Evolutionary conservation across 2,797 vertebrate species (phyloP), one percentile per base, ranked within the genome.

Genomic region (Arnoldichthys spilopterus): DNA sequence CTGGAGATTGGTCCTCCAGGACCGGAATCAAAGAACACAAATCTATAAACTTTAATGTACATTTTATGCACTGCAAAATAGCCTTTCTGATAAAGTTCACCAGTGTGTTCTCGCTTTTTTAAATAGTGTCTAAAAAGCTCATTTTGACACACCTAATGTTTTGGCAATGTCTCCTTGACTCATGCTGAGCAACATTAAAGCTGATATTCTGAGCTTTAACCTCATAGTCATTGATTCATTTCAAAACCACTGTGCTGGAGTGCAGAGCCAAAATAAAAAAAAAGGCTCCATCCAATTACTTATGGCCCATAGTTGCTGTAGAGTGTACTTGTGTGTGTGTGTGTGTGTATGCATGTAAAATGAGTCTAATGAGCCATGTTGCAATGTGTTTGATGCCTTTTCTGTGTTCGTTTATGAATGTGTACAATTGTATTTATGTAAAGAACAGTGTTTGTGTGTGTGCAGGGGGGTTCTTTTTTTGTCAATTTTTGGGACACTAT

Each of bases 151-250:
- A 62, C 16, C 30, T 62, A n/a, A 62, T 62, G 28, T 32, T 62
- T 34, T 34, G 59, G 28, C 40, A 30, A 30, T 49, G 43, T 49
- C 16, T 62, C 59, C 34, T 62, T 34, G 15, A 62, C 5, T 62
- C 59, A 34, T 62, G 6, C 30, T 62, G 59, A 62, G 59, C 30
- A 32, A 34, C 59, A 62, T 62, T 62, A 62, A 34, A 62, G 16
- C 30, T 20, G 28, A 62, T 62, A 32, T 32, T 62, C 4, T 16
- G 59, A 28, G 59, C 30, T 20, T 32, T 62, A 34, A 62, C 59
- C 30, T 62, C 59, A 34, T 62, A 32, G 59, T 62, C 59, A 62
- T 32, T 62, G 59, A 62, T 32, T 62, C 15, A 62, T 62, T 62
- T 62, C 59, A 32, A 62, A 62, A 20, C 59, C 28, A 34, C 28